phyloP scores from a whole-genome alignment of 2,113 vertebrate genomes.

The Edolisoma coerulescens region DNA sequence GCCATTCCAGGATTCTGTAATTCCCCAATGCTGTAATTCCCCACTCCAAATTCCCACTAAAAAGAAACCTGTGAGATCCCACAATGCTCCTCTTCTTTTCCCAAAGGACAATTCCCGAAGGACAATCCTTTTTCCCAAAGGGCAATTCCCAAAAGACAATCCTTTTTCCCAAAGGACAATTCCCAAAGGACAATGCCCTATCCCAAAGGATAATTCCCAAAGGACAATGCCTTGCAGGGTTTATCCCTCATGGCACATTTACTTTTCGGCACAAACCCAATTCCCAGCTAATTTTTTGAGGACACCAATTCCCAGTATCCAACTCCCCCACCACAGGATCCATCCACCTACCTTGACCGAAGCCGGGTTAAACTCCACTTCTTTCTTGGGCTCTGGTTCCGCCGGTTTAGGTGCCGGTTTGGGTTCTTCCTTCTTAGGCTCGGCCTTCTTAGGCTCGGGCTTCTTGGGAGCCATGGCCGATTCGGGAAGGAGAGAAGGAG shows the following conservation, averaged over 20 bases:
- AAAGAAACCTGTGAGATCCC: not conserved
- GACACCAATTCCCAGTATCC: fast-evolving
- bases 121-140: not conserved
- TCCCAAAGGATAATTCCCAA: not conserved
- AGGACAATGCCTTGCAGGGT: not conserved
- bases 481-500: not conserved
- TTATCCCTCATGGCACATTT: fast-evolving
- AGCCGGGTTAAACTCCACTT: slow-evolving; percentile 81
- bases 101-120: too few species aligned
- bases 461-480: slow-evolving; percentile 87
- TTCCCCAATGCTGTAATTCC: not conserved
- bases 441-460: slow-evolving; percentile 79
- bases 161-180: not conserved
- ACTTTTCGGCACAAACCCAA: fast-evolving
- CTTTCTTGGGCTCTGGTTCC: slow-evolving; percentile 74
- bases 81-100: not conserved
- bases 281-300: not conserved
- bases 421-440: slow-evolving; percentile 85
- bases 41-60: not conserved
- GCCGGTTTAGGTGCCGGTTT: slow-evolving; percentile 79
- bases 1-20: not conserved
- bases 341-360: slow-evolving; percentile 78
- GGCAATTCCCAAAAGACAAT: too few species aligned
- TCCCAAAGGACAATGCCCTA: not conserved
- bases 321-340: not conserved